Percentiles rank a stretch among this genome's conserved stretches.
Conservation (phyloP, 2,113 vertebrate genomes). For the Oophaga pumilio region DNA sequence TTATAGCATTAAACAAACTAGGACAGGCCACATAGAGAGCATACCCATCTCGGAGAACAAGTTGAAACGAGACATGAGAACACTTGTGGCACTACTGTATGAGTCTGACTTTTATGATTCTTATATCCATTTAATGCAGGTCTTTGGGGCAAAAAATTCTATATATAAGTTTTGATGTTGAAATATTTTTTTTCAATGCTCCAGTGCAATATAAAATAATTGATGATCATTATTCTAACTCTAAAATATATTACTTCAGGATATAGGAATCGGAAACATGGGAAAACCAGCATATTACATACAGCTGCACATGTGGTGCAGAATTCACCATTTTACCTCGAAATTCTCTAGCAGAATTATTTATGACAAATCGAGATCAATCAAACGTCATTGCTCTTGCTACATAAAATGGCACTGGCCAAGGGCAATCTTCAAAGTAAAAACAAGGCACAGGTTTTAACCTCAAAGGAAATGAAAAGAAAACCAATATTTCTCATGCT, state of each 20-base stretch:
- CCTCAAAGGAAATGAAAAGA: conserved; percentile 57
- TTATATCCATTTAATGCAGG: not conserved
- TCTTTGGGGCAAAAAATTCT: not conserved
- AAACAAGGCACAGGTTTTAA: conserved; percentile 53
- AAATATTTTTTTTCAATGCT: not conserved
- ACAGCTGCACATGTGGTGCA: conserved; percentile 26
- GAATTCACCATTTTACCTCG: conserved; percentile 1
- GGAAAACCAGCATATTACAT: not conserved
- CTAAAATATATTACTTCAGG: conserved; percentile 1
- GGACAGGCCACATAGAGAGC: too few species aligned
- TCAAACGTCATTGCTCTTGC: conserved; percentile 26
- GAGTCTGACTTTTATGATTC: not conserved
- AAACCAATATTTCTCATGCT: conserved; percentile 55
- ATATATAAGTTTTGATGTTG: not conserved
- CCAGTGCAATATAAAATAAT: not conserved
- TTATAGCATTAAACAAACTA: too few species aligned
- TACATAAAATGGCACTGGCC: conserved; percentile 43
- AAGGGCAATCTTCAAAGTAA: conserved; percentile 58
- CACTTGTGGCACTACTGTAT: too few species aligned
- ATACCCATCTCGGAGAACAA: too few species aligned
- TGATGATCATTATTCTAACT: not conserved
- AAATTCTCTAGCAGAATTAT: conserved; percentile 27
- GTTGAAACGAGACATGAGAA: too few species aligned
- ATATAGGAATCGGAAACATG: not conserved
- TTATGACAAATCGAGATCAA: conserved; percentile 36